Evolutionary conservation across 2,888 invertebrate genomes (phyloP).

Genomic region (Macaria notata): DNA sequence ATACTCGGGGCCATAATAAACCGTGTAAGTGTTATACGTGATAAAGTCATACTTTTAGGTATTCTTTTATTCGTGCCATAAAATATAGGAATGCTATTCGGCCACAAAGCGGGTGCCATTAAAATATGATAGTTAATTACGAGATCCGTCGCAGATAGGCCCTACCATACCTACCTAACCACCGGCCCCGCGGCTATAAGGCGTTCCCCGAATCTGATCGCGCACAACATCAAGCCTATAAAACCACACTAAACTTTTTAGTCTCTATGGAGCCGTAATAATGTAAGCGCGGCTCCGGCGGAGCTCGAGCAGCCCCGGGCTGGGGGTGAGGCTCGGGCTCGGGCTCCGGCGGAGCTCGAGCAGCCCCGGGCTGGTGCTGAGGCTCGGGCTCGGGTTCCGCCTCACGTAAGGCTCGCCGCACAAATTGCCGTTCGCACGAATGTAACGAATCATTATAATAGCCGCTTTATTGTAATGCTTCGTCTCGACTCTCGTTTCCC

Average conservation of each 20-base stretch:
- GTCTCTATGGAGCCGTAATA: conserved; percentile 62
- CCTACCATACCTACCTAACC: too few species aligned
- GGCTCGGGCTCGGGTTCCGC: background rate
- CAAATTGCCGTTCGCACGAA: conserved; percentile 54
- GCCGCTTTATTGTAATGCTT: conserved; percentile 56
- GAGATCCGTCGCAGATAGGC: conserved; percentile 18
- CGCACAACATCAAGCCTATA: conserved; percentile 58
- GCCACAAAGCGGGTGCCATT: conserved; percentile 21
- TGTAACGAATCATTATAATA: conserved; percentile 60
- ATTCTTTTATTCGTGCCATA: conserved; percentile 19
- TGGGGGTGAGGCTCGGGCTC: background rate
- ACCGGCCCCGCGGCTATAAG: conserved; percentile 29
- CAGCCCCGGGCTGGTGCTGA: too few species aligned
- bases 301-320: too few species aligned
- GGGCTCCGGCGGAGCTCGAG: background rate
- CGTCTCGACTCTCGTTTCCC: conserved; percentile 53
- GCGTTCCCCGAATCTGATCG: conserved; percentile 44
- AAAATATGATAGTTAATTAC: conserved; percentile 36
- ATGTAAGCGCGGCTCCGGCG: conserved; percentile 55
- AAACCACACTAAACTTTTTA: conserved; percentile 69
- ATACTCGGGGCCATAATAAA: conserved; percentile 29
- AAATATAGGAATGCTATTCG: conserved; percentile 23
- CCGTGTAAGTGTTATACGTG: conserved; percentile 14
- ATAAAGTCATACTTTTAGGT: conserved; percentile 21
- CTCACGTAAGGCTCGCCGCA: conserved; percentile 24